Conservation (phyloP, 1,140 invertebrate species). For the Eufriesea mexicana region DNA sequence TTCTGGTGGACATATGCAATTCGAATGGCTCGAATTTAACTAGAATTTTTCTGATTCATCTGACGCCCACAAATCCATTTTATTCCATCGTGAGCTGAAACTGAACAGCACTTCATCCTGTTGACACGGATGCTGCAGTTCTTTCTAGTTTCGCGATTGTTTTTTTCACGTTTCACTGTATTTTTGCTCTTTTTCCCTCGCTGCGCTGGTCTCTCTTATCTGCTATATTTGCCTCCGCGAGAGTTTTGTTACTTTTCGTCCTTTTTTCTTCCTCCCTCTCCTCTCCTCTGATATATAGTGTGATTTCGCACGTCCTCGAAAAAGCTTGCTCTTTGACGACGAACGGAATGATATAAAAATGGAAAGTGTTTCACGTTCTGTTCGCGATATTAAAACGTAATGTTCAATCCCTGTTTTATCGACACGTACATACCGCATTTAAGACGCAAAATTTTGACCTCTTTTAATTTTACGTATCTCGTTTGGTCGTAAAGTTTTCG, state of each 20-base stretch:
- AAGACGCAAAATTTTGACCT: neutral
- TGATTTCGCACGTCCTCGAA: neutral
- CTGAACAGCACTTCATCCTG: neutral
- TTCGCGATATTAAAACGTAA: neutral
- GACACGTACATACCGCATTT: neutral
- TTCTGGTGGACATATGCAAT: neutral
- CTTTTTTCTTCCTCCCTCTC: neutral
- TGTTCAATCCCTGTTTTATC: neutral
- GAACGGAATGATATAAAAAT: neutral
- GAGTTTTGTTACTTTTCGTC: neutral
- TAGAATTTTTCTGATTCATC: neutral
- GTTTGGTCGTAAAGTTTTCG: neutral
- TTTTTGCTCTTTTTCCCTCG: neutral
- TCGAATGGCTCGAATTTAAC: neutral
- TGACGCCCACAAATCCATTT: neutral
- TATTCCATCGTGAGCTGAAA: neutral
- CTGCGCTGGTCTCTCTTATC: neutral
- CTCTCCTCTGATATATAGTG: neutral
- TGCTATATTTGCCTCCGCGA: neutral
- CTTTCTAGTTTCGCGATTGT: neutral
- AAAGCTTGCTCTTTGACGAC: neutral
- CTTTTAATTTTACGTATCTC: neutral
- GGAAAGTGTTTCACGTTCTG: neutral
- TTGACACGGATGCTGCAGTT: neutral
- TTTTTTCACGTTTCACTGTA: neutral